Evolutionary conservation across 2,797 vertebrate species (phyloP), one percentile per base, ranked within the genome.

Genomic region (Halcyon badia): DNA sequence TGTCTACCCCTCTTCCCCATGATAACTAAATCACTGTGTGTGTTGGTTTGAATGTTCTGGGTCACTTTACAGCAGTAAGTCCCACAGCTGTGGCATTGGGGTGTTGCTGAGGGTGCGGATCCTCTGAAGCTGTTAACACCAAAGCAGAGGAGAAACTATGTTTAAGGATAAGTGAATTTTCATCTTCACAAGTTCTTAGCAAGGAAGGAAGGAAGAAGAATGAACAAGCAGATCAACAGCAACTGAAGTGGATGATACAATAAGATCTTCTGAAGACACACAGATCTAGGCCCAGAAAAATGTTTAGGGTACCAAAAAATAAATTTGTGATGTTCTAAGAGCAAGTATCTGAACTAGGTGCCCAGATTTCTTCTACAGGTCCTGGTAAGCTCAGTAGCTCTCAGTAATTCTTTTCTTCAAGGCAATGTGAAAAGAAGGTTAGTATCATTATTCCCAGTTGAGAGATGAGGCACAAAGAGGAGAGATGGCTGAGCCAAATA

Each of bases 21-120:
- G 5, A 28, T 9, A 24, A 20, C 26, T 10, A 5, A 21, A 4
- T 5, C 24, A 8, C 14, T 11, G 14, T 2, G 0, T 0, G 1
- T 2, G 14, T 3, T 57, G 37, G 11, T 8, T 10, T 83, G 35
- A 62, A 39, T 6, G 24, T 15, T 37, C 52, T 77, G 17, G 5
- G 56, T 69, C 12, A 11, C 31, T 79, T 61, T 0, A 72, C 57
- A 57, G 76, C 31, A 39, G 57, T 33, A 65, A 46, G 31, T 15
- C 16, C 46, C 79, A 64, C 66, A 88, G 62, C 58, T 39, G 30
- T 0, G 2, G 25, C 72, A 58, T 18, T 11, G 20, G 31, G 56
- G 51, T 37, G 24, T 6, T 66, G 73, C 46, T 56, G 58, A 82
- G 48, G 30, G n/a, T 41, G 66, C 72, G 31, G 8, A 18, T 83